phyloP scores from a whole-genome alignment of 2,113 vertebrate genomes.

The Acrocephalus kingi region DNA sequence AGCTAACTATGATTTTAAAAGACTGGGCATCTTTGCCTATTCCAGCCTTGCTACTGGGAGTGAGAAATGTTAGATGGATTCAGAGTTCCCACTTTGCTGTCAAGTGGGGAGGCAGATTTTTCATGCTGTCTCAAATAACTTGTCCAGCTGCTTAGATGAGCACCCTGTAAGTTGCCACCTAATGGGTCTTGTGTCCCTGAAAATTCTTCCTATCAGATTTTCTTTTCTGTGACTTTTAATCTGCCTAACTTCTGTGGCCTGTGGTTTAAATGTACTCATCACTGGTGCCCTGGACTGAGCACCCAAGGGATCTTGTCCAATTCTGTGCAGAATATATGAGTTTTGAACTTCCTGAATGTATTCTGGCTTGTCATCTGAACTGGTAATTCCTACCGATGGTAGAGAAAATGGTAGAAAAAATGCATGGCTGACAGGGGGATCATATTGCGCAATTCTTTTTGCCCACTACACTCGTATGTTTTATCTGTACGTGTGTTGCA shows the following conservation, averaged over 20 bases:
- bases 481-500: background rate
- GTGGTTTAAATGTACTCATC: background rate
- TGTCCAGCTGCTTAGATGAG: background rate
- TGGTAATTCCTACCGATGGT: background rate
- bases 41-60: background rate
- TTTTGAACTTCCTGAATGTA: background rate
- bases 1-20: background rate
- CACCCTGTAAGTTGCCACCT: background rate
- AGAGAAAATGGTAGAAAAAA: background rate
- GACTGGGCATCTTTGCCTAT: background rate
- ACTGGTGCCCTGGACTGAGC: background rate
- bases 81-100: background rate
- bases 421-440: background rate
- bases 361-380: background rate
- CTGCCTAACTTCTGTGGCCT: background rate
- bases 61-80: background rate
- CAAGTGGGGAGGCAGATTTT: background rate
- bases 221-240: background rate
- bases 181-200: background rate
- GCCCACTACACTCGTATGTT: accelerated
- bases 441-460: background rate
- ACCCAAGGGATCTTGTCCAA: background rate
- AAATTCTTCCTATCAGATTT: background rate
- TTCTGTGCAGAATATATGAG: background rate
- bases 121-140: background rate